Evolutionary conservation across 2,797 vertebrate genomes (phyloP), one percentile per base, ranked within the genome.

Genomic region (Spea hammondii): DNA sequence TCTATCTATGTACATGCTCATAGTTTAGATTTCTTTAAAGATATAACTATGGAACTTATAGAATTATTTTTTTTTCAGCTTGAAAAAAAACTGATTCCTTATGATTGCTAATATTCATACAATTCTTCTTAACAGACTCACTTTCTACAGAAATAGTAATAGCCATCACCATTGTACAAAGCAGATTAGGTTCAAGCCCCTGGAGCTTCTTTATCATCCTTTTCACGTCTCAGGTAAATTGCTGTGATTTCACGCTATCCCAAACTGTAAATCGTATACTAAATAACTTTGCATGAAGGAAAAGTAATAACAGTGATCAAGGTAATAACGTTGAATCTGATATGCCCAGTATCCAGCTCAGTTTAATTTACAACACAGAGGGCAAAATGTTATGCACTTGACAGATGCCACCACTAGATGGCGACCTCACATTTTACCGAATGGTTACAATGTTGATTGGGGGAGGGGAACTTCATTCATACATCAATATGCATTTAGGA

Each of bases 351-450:
- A 32, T 32, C 32, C 32, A 32, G 32, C 32, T 2, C 32, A 32
- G 32, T 62, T 62, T 32, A 12, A 62, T 14, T 62, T 17, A 62
- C 14, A 62, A 62, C 9, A 32, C 9, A 62, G n/a, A 51, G 47
- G 74, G 14, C 68, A 78, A 54, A 78, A 65, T 51, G 13, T 49
- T 50, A 48, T 45, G 5, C 11, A 51, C 7, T 51, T 12, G 2
- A 8, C 65, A 2, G 57, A 70, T 48, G n/a, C 45, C 47, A 54
- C 78, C 78, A 75, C 78, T 80, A 80, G 78, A 80, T 80, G 72
- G 78, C 57, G 45, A 75, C 14, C 45, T 14, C 45, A 75, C 66
- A 65, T 75, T 62, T 73, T 68, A 62, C n/a, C 44, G 50, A 66
- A 13, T 32, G 32, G 60, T 69, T 4, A 44, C 4, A 54, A 4